Percentiles rank a stretch among this genome's conserved stretches.
Conservation (phyloP, 2,888 invertebrate species). For the Ypsolopha sequella region DNA sequence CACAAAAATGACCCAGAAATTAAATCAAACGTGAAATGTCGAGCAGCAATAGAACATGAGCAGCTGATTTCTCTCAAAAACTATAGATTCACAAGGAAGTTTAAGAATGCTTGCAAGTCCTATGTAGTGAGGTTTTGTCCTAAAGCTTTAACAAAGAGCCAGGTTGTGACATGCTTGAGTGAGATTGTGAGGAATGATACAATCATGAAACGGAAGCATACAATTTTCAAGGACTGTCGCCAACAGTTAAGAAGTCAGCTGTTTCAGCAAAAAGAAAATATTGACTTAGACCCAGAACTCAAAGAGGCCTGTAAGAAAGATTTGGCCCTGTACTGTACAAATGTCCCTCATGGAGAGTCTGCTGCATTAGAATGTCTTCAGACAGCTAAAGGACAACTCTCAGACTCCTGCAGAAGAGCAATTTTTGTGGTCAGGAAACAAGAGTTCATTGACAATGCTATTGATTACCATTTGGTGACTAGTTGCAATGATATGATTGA, state of each 20-base stretch:
- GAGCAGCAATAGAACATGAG: slow-evolving; percentile 96
- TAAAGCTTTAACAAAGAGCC: slow-evolving; percentile 80
- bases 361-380: slow-evolving; percentile 87
- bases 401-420: slow-evolving; percentile 79
- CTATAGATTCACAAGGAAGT: slow-evolving; percentile 93
- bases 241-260: slow-evolving; percentile 92
- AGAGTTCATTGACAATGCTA: slow-evolving; percentile 87
- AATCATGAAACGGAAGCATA: slow-evolving; percentile 79
- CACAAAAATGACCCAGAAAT: slow-evolving; percentile 91
- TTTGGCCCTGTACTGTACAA: slow-evolving; percentile 78
- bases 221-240: slow-evolving; percentile 89
- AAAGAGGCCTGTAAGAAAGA: slow-evolving; percentile 86
- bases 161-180: slow-evolving; percentile 88
- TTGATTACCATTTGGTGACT: slow-evolving; percentile 87
- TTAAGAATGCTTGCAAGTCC: slow-evolving; percentile 92
- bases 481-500: slow-evolving; percentile 90
- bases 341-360: slow-evolving; percentile 75
- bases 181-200: slow-evolving; percentile 93
- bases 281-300: slow-evolving; percentile 86
- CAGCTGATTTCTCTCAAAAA: slow-evolving; percentile 94
- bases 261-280: slow-evolving; percentile 91
- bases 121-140: slow-evolving; percentile 80
- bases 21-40: slow-evolving; percentile 84
- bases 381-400: slow-evolving; percentile 73
- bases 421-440: slow-evolving; percentile 89